Base-by-base conservation (phyloP, 2,113 vertebrate genomes). In the Bostrychus sinensis region DNA sequence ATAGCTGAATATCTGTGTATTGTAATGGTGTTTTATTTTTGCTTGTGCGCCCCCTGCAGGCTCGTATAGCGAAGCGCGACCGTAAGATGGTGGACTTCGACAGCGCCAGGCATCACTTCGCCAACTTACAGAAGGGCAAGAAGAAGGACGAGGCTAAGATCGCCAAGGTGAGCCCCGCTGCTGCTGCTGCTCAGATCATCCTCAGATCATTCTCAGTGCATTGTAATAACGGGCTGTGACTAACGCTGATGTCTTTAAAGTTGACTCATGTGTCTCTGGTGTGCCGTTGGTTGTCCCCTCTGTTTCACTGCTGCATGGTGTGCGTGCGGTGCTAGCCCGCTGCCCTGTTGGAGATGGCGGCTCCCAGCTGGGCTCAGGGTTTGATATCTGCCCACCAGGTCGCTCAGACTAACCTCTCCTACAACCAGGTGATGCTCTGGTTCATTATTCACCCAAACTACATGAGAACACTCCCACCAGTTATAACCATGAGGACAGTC, bases 131-230 rank as follows among this genome's bases (percentile, higher is more conserved):
- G 84, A 96, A 95, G 0, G 95, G 95, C 19, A 99, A 99, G 88
- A 99, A 98, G 93, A 98, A 98, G 86, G 97, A 99, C 1, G 97
- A 99, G 75, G 93, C 93, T 80, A 99, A 99, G 91, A 96, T 98
- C 0, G 95, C 97, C 56, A 98, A 98, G 95, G 97, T 99, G 89
- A 77, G 48, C 19, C 1, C 23, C 3, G 12, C 17, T 28, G n/a
- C 25, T 61, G 41, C 50, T 46, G n/a, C n/a, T n/a, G n/a, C n/a
- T n/a, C n/a, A n/a, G n/a, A n/a, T n/a, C n/a, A n/a, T n/a, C n/a
- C n/a, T n/a, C n/a, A n/a, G n/a, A n/a, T n/a, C n/a, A n/a, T n/a
- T n/a, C n/a, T n/a, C n/a, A n/a, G n/a, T n/a, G n/a, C n/a, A n/a
- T n/a, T n/a, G n/a, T n/a, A n/a, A n/a, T n/a, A n/a, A n/a, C n/a